Evolutionary conservation across 2,113 vertebrate genomes (phyloP).

Genomic region (Mesoclemmys tuberculata): DNA sequence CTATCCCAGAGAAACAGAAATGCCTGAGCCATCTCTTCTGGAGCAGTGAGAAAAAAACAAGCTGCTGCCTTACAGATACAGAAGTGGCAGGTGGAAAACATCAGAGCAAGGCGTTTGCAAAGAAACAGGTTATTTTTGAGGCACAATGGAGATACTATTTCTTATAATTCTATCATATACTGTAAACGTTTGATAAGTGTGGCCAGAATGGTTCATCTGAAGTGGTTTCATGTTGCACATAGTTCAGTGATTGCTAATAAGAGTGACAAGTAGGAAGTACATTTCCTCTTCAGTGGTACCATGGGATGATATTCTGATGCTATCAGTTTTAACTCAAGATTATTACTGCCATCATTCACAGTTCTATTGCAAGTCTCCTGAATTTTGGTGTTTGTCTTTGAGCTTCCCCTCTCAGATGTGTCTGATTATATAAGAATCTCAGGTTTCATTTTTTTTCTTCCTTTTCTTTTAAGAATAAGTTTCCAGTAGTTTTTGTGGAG

Average conservation of each 20-base stretch:
- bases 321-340: not conserved
- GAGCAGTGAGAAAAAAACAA: not conserved
- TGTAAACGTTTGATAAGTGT: not conserved
- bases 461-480: not conserved
- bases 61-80: not conserved
- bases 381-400: not conserved
- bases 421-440: not conserved
- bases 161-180: not conserved
- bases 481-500: not conserved
- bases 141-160: not conserved
- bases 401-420: not conserved
- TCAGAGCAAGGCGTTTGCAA: not conserved
- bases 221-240: not conserved
- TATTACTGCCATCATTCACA: too few species aligned
- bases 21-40: accelerated
- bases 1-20: not conserved
- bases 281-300: not conserved
- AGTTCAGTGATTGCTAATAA: not conserved
- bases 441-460: not conserved
- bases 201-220: not conserved
- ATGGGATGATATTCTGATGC: not conserved
- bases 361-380: not conserved
- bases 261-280: not conserved
- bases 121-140: not conserved
- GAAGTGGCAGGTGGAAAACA: accelerated